These are phyloP conservation scores for Carassius auratus DNA, from an alignment of 2,113 vertebrate genomes.

Conservation along the genomic window DNA sequence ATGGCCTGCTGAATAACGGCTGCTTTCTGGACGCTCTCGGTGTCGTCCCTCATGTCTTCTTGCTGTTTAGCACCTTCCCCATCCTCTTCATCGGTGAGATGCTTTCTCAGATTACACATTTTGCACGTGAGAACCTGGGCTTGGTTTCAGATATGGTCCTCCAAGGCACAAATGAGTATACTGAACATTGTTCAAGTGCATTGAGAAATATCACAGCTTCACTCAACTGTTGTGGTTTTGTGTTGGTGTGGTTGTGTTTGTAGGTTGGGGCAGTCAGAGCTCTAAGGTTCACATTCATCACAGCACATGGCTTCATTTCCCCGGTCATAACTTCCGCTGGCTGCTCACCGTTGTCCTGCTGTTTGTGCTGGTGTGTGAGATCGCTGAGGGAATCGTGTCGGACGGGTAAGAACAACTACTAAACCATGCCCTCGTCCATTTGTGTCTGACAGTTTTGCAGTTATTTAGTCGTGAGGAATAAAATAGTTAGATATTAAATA, in stretches of 20 bases:
- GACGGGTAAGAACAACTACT: constrained; percentile 83
- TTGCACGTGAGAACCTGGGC: too few species aligned
- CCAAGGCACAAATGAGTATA: too few species aligned
- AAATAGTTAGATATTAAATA: not conserved
- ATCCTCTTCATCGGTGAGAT: constrained; percentile 97
- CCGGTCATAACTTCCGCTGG: constrained; percentile 97
- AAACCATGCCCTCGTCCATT: not conserved
- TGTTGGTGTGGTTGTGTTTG: not conserved
- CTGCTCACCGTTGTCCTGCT: constrained; percentile 93
- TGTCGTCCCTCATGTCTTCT: constrained; percentile 93
- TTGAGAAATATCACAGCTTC: not conserved
- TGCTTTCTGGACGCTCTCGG: constrained; percentile 98
- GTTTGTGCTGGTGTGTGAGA: constrained; percentile 95
- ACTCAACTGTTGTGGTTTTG: not conserved
- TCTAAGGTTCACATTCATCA: constrained; percentile 99
- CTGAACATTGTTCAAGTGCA: not conserved
- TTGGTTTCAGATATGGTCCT: too few species aligned
- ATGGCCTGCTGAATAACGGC: constrained; percentile 94
- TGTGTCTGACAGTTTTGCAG: not conserved
- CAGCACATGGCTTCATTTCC: constrained; percentile 98
- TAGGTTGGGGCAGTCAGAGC: constrained; percentile 99
- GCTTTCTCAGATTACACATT: not conserved
- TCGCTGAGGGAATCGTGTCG: constrained; percentile 96
- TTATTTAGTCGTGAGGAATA: not conserved
- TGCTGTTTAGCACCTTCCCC: constrained; percentile 98